These are phyloP conservation scores for Pycnonotus jocosus DNA, from an alignment of 2,113 vertebrate genomes.

Conservation along the genomic window DNA sequence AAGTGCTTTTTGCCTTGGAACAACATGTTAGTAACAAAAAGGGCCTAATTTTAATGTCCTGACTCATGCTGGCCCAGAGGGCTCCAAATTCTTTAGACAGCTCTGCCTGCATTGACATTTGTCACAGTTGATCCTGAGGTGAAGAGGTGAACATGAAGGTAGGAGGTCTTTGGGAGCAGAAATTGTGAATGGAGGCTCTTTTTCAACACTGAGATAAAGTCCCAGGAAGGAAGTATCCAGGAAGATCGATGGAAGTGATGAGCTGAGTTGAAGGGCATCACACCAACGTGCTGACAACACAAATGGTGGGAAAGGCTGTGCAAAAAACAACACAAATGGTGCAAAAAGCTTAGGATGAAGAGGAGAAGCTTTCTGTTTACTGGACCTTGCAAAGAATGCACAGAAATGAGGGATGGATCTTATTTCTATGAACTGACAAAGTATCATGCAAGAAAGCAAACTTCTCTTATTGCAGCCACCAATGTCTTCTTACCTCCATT, in stretches of 20 bases:
- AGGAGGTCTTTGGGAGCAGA: not conserved
- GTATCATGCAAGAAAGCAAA: not conserved
- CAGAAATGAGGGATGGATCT: not conserved
- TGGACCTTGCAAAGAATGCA: not conserved
- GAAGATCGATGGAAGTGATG: not conserved
- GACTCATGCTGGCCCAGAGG: not conserved
- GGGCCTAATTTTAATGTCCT: not conserved
- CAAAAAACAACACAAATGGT: not conserved
- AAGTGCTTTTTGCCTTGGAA: not conserved
- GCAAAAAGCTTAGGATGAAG: not conserved
- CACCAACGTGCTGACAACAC: not conserved
- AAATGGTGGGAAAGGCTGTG: not conserved
- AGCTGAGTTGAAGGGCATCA: not conserved
- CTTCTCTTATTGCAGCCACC: not conserved
- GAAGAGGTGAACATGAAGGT: not conserved
- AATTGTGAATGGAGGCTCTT: not conserved
- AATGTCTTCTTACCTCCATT: not conserved
- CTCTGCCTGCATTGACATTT: not conserved
- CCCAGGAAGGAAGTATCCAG: not conserved
- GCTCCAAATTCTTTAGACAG: not conserved
- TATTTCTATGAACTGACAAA: not conserved
- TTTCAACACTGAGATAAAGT: not conserved
- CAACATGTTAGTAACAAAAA: not conserved
- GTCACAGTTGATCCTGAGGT: not conserved
- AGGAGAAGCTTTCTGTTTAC: not conserved